These are phyloP conservation scores for Hermatobates lingyangjiaoensis DNA, from an alignment of 1,140 invertebrate genomes.

Conservation along the genomic window DNA sequence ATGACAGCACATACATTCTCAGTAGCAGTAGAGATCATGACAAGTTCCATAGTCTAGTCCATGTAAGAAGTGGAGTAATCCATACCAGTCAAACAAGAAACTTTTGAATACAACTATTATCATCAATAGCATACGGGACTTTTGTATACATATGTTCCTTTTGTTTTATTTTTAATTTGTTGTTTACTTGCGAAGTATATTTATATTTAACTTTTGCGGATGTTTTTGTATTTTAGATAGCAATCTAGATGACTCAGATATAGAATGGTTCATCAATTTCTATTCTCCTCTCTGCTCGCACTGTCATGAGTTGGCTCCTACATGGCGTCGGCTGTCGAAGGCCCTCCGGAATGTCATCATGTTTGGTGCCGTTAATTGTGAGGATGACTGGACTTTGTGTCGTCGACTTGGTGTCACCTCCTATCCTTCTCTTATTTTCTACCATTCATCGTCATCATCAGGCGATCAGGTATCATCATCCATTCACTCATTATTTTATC, in stretches of 20 bases:
- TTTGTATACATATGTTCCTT: no score
- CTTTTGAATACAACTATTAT: no score
- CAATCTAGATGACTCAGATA: conserved; percentile 38
- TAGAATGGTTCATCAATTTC: conserved; percentile 68
- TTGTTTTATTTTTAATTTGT: no score
- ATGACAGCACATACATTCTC: no score
- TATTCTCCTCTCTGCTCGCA: conserved; percentile 70
- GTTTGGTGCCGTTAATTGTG: conserved; percentile 65
- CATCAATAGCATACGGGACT: no score
- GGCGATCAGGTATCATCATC: conserved; percentile 8
- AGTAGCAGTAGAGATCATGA: no score
- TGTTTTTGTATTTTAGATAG: conserved; percentile 29
- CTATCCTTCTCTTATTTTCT: conserved; percentile 50
- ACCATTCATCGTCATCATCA: conserved; percentile 21
- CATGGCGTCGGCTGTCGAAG: conserved; percentile 59
- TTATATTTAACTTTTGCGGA: no score
- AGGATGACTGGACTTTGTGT: conserved; percentile 53
- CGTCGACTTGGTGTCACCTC: conserved; percentile 37
- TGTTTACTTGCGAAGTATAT: no score
- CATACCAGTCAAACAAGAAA: no score
- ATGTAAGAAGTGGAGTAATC: no score
- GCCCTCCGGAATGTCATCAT: conserved; percentile 47
- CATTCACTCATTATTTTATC: no score
- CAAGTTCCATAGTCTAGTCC: no score
- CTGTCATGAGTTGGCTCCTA: conserved; percentile 56